Evolutionary conservation across 2,888 invertebrate genomes (phyloP), one percentile per base, ranked within the genome.

Genomic region (Phortica okadai): DNA sequence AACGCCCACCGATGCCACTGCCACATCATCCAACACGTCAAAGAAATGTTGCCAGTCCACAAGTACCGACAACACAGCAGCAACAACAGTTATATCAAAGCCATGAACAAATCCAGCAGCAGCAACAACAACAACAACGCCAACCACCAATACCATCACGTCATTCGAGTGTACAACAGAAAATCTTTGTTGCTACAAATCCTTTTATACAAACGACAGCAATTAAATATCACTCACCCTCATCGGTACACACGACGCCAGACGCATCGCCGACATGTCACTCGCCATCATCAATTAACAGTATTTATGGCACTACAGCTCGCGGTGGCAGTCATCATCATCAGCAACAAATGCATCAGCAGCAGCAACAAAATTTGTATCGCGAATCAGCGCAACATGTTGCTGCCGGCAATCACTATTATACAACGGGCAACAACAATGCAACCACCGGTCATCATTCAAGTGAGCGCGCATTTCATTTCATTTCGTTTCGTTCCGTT

Each of bases 101-200:
- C 10, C 81, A 81, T 67, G 83, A 87, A 58, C 82, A 83, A 73
- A 78, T 83, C 16, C 81, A 81, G 33, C 82, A 79, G 44, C 84
- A 81, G 7, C 81, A 82, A 3, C 88, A 81, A 2, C 84, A 82
- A 8, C 83, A 84, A 58, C 82, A 86, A 21, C 88, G 90, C 10
- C 90, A 90, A 77, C 90, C 90, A 54, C 91, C 90, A 7, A 86
- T 90, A 78, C 90, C 90, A 45, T 87, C 90, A 74, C 90, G 90
- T 11, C 91, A 91, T 82, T 90, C 91, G 74, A 91, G 90, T 82
- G 90, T 90, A 73, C 91, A 91, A 79, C 91, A 91, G 83, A 91
- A 91, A 84, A 91, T 91, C 80, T 90, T 91, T 83, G 91, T 91
- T 73, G 90, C 92, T n/a, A 91, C 91, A 78, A 91, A 91, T 89